Evolutionary conservation across 2,113 vertebrate genomes (phyloP), one percentile per base, ranked within the genome.

Genomic region (Hiodon alosoides): DNA sequence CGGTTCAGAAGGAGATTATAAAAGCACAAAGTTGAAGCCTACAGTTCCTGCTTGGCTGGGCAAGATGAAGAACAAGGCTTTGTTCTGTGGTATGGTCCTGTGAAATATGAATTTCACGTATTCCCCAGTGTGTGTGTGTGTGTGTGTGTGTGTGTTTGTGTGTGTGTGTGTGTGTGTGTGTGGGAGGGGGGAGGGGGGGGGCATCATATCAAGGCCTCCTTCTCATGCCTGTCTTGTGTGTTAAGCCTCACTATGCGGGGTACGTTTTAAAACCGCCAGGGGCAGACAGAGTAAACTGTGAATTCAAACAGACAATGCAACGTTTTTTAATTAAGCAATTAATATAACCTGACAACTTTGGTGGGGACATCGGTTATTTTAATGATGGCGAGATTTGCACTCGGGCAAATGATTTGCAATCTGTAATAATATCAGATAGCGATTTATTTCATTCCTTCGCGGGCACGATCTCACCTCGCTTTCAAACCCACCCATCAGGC

Each of bases 251-350:
- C 60, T 54, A 82, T 81, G 71, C 78, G 71, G 50, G 73, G 69
- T 74, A 59, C 73, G 60, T 79, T 79, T 52, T 75, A 79, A 80
- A 71, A 71, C 73, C 57, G 69, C 73, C 68, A 54, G 73, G 68
- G 74, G 67, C 64, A 80, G 78, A 80, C 71, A 50, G 67, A 86
- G 67, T 71, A n/a, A 75, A 67, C 71, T 58, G 78, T 77, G 79
- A 84, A 80, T 75, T 80, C 67, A 72, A 71, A 79, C 77, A 7
- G 75, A 83, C 83, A 83, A 81, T 82, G 74, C 73, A 80, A 81
- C 82, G 76, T 77, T 31, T 81, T 84, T 83, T 83, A 86, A 85
- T 86, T 84, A 85, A 81, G 77, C 83, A 83, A 83, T 87, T 84
- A 84, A 84, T 85, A 83, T 80, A 69, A 71, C 74, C 68, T 82